Base-by-base conservation (phyloP, 2,797 vertebrate genomes). In the Acanthis flammea region DNA sequence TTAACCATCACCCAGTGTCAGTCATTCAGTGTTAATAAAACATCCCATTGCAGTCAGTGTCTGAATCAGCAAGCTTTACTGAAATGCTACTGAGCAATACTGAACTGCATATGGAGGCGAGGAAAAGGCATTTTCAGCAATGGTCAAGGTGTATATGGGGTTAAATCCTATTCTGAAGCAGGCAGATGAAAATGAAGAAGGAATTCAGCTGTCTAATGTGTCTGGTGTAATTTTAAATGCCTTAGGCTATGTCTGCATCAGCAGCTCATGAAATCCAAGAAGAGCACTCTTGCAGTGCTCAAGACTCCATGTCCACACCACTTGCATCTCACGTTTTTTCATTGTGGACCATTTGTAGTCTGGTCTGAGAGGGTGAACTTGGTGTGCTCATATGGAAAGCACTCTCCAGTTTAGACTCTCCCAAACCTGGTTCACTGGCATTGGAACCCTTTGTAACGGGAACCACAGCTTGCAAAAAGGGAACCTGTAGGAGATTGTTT, bases 381-480 rank as follows among this genome's bases (percentile, higher is more conserved):
- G 0, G 1, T 31, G 30, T 48, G n/a, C 15, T 65, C 6, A 33
- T 0, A 0, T 24, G 16, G 42, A 76, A 22, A 72, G 5, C 9
- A 50, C 31, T 63, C 62, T 74, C 6, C 22, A 31, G 19, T 54
- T 87, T 70, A 12, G 47, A 25, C 5, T 27, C 27, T 4, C 0
- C 8, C 47, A 72, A 57, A 9, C 16, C 3, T 6, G 1, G 3
- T 47, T 75, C 25, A 24, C 8, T 7, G 35, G 33, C 31, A 62
- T 48, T 85, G 30, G 10, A 84, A 70, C 0, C 1, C 15, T 66
- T 66, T 67, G 12, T 21, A 35, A 41, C 31, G 14, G n/a, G 27
- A 88, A 39, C 9, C 6, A 23, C 4, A 51, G 18, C 0, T 9
- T 11, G 45, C 14, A 33, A 86, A 88, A 79, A 76, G 5, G 23